Conservation (phyloP, 23 tunicate species). For the Halocynthia roretzi region DNA sequence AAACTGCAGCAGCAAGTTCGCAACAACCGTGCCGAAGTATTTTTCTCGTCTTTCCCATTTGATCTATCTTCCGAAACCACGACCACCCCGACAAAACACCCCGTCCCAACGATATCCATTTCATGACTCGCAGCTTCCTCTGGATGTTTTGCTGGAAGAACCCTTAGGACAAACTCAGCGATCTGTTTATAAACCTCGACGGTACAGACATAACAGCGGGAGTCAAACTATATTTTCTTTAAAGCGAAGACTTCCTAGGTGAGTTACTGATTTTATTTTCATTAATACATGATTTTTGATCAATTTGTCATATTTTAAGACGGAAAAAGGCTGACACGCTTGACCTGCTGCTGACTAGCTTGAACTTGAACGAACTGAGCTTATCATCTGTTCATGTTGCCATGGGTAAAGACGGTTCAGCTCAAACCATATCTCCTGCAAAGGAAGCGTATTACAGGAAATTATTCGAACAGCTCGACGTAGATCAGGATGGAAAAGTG, state of each 20-base stretch:
- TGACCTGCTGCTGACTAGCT: constrained; percentile 14
- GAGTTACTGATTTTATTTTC: too few relatives aligned
- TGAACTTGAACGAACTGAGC: constrained; percentile 37
- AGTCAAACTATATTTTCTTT: background rate
- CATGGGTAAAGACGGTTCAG: constrained; percentile 48
- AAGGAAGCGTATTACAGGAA: constrained; percentile 74
- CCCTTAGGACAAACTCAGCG: constrained; percentile 3
- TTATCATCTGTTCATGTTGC: constrained; percentile 32
- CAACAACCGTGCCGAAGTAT: too few relatives aligned
- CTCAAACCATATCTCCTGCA: constrained; percentile 43
- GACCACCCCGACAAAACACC: too few relatives aligned
- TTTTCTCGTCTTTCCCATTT: too few relatives aligned
- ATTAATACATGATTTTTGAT: background rate
- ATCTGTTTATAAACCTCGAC: background rate
- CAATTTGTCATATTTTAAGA: background rate
- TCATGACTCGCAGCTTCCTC: background rate
- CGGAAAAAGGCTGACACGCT: constrained; percentile 9
- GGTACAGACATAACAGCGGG: background rate
- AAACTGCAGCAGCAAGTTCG: too few relatives aligned
- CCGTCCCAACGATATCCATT: background rate
- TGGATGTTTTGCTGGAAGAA: background rate
- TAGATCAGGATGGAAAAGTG: constrained; percentile 78
- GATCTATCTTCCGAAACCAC: too few relatives aligned
- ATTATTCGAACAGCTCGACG: constrained; percentile 66
- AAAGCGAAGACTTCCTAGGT: too few relatives aligned